A percentile compares a stretch with the other conserved stretches of the same genome.
phyloP scores from a whole-genome alignment of 2,113 vertebrate species.

The Gallinago undulata region DNA sequence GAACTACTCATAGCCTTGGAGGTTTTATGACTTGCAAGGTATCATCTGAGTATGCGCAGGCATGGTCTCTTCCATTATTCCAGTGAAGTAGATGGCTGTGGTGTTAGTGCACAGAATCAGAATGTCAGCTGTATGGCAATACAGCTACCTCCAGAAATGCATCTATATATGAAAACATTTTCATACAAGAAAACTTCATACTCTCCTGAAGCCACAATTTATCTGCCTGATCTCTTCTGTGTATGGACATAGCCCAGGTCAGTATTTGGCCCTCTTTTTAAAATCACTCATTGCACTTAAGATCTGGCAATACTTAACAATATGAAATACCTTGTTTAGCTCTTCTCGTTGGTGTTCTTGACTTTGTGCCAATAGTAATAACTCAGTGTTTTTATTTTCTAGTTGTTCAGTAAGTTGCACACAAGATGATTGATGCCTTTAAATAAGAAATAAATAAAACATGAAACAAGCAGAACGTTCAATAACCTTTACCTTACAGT shows the following conservation, averaged over 20 bases:
- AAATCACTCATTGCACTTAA: background rate
- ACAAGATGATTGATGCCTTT: slow-evolving; percentile 52
- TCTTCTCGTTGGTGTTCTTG: slow-evolving; percentile 52
- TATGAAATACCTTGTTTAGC: slow-evolving; percentile 65
- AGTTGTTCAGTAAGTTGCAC: slow-evolving; percentile 51
- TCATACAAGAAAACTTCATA: background rate
- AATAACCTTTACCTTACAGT: background rate
- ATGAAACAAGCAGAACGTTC: background rate
- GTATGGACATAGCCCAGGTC: background rate
- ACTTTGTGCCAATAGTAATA: slow-evolving; percentile 21
- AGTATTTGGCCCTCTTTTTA: background rate
- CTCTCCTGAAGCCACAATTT: background rate
- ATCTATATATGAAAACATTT: background rate
- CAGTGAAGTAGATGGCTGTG: background rate
- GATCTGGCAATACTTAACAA: background rate
- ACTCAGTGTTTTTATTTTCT: slow-evolving; percentile 60
- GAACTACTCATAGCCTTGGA: background rate
- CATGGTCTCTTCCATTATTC: background rate
- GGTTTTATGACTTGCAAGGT: background rate
- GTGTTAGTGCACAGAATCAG: background rate
- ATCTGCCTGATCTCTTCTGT: background rate
- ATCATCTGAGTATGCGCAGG: background rate
- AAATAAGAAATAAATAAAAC: slow-evolving; percentile 51
- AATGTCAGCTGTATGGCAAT: background rate
- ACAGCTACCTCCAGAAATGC: background rate